These are phyloP conservation scores for Drosophila ohnishii DNA, from an alignment of 1,140 invertebrate genomes.

Conservation along the genomic window DNA sequence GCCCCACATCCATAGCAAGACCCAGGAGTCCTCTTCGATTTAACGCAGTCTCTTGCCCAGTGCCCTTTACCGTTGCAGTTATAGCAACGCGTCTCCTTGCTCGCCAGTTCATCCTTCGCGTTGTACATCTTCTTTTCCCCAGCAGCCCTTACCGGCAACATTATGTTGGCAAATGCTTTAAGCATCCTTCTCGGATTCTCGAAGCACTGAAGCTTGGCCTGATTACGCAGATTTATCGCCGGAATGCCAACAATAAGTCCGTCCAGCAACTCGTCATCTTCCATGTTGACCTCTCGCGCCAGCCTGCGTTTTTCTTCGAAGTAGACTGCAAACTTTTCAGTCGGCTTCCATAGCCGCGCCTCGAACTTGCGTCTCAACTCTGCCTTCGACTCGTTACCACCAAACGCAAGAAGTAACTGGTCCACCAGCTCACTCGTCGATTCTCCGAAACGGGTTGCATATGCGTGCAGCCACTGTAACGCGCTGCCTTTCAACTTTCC, in stretches of 20 bases:
- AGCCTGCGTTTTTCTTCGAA: background rate
- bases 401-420: background rate
- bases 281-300: background rate
- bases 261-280: background rate
- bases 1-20: background rate
- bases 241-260: background rate
- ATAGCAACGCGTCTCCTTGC: background rate
- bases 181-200: background rate
- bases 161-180: conserved; percentile 1
- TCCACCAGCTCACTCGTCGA: background rate
- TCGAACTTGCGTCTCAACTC: background rate
- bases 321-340: background rate
- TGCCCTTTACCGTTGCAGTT: background rate
- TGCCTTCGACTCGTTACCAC: background rate
- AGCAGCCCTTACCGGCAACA: background rate
- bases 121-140: background rate
- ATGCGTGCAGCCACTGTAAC: background rate
- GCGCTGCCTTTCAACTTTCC: background rate
- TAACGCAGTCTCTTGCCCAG: background rate
- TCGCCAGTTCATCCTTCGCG: background rate
- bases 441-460: background rate
- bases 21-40: background rate
- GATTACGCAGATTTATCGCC: background rate
- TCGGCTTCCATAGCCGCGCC: background rate
- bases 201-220: background rate